These are phyloP conservation scores for Bembecia ichneumoniformis DNA, from an alignment of 2,888 invertebrate genomes.

Conservation along the genomic window DNA sequence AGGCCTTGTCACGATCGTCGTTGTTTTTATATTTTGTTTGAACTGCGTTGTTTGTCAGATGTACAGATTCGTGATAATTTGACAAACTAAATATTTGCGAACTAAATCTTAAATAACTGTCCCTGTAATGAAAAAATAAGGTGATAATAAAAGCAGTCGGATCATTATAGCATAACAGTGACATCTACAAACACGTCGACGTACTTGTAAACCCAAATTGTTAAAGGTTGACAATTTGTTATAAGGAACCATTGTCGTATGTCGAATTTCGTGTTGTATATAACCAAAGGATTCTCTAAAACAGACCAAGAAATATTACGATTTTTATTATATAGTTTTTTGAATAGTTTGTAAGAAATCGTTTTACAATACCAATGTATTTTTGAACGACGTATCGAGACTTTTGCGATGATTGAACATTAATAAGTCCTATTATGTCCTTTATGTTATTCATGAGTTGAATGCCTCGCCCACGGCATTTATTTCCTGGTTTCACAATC, in stretches of 20 bases:
- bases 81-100: constrained; percentile 88
- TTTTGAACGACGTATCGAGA: constrained; percentile 94
- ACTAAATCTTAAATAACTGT: constrained; percentile 93
- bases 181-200: constrained; percentile 7
- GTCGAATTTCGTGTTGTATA: constrained; percentile 94
- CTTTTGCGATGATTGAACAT: constrained; percentile 75
- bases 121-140: constrained; percentile 64
- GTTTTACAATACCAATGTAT: constrained; percentile 82
- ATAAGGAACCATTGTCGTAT: constrained; percentile 96
- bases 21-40: constrained; percentile 88
- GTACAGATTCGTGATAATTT: constrained; percentile 93
- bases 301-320: constrained; percentile 6
- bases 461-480: constrained; percentile 93
- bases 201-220: constrained; percentile 93
- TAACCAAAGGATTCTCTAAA: constrained; percentile 88
- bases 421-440: constrained; percentile 84
- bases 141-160: too few relatives aligned
- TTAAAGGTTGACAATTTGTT: constrained; percentile 90
- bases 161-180: neutral
- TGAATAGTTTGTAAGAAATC: too few relatives aligned
- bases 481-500: constrained; percentile 96
- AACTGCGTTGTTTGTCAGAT: constrained; percentile 93
- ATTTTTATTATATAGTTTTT: neutral
- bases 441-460: constrained; percentile 88
- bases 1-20: constrained; percentile 77